phyloP scores from a whole-genome alignment of 2,113 vertebrate species.

The Hippopotamus amphibius region DNA sequence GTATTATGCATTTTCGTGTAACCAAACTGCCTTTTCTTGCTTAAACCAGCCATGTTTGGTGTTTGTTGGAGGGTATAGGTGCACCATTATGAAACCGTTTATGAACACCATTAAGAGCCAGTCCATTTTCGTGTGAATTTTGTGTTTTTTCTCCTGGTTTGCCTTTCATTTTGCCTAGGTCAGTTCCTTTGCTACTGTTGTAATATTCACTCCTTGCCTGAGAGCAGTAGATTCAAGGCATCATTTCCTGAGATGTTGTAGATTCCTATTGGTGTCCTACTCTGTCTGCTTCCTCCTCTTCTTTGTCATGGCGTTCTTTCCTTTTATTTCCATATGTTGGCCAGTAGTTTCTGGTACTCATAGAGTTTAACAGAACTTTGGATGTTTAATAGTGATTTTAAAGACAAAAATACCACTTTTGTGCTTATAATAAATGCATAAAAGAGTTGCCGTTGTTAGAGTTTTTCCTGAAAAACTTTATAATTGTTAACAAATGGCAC shows the following conservation, averaged over 20 bases:
- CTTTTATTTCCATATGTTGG: neutral
- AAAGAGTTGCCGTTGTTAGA: neutral
- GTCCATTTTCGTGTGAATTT: neutral
- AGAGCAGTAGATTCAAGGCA: neutral
- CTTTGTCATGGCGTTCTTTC: neutral
- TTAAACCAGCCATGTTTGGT: neutral
- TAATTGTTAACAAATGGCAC: neutral
- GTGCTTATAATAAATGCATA: neutral
- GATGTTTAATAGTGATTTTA: neutral
- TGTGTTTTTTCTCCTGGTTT: conserved; percentile 33
- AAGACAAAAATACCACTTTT: neutral
- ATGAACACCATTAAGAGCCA: neutral
- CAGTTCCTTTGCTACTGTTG: conserved; percentile 4
- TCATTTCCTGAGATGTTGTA: neutral
- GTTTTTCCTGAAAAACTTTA: neutral
- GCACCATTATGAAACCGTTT: neutral
- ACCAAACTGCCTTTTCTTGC: neutral
- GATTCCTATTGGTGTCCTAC: conserved; percentile 15
- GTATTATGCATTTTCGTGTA: neutral
- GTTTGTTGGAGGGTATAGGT: neutral
- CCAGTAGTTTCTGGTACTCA: neutral
- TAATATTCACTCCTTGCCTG: neutral
- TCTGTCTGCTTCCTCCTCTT: neutral
- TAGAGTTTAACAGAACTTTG: neutral
- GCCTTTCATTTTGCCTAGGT: conserved; percentile 26